Evolutionary conservation across 2,797 vertebrate genomes (phyloP).

Genomic region (Valencia hispanica): DNA sequence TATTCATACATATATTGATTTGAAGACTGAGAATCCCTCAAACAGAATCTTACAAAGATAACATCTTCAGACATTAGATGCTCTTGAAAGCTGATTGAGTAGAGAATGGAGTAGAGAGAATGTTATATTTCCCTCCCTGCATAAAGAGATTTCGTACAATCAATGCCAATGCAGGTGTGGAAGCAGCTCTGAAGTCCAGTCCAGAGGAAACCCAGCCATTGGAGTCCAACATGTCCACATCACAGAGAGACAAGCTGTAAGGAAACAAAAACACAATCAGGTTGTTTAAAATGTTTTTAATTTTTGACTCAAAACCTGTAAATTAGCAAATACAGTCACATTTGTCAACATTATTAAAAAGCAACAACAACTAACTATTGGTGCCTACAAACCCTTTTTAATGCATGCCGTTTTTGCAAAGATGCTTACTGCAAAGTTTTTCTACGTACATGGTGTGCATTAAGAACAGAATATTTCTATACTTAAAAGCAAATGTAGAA

Average conservation of each 20-base stretch:
- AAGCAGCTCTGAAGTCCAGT: slow-evolving; percentile 29
- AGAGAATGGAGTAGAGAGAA: neutral
- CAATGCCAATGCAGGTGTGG: slow-evolving; percentile 36
- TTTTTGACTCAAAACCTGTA: neutral
- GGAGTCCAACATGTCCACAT: slow-evolving; percentile 33
- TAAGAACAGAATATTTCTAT: neutral
- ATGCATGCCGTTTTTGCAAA: no score
- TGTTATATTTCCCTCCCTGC: neutral
- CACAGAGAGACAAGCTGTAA: slow-evolving; percentile 61
- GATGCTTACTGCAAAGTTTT: neutral
- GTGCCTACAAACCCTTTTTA: no score
- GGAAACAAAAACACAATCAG: slow-evolving; percentile 34
- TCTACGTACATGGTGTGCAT: neutral
- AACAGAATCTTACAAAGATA: neutral
- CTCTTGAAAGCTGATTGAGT: neutral
- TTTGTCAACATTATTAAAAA: neutral
- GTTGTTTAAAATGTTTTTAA: neutral
- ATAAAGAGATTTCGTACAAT: neutral
- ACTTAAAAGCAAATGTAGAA: neutral
- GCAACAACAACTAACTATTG: neutral
- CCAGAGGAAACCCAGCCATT: slow-evolving; percentile 43
- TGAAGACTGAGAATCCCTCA: neutral
- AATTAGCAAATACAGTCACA: neutral
- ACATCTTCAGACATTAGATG: neutral
- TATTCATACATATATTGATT: neutral